These are phyloP conservation scores for Listronotus oregonensis DNA, from an alignment of 1,140 invertebrate genomes.

Conservation along the genomic window DNA sequence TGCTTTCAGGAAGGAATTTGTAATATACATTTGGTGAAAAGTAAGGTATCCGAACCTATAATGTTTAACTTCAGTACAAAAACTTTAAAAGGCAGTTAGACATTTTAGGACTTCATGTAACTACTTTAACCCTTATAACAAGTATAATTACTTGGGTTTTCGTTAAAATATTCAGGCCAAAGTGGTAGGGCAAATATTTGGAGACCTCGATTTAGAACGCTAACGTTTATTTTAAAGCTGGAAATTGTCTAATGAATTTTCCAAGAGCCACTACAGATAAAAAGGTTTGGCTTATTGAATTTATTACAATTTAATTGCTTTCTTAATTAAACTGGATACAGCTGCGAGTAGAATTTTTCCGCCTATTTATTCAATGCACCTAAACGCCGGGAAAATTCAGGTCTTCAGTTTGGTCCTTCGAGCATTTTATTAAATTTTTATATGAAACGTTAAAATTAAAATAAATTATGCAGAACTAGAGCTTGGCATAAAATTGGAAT, in stretches of 20 bases:
- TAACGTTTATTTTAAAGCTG: conserved; percentile 4
- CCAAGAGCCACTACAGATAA: conserved; percentile 17
- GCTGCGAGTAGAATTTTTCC: conserved; percentile 10
- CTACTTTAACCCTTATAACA: too few relatives aligned
- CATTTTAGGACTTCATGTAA: too few relatives aligned
- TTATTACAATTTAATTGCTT: conserved; percentile 27
- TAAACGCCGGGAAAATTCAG: neutral
- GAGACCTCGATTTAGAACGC: neutral
- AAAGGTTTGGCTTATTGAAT: conserved; percentile 23
- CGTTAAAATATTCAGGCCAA: conserved; percentile 8
- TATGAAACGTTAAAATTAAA: conserved; percentile 2
- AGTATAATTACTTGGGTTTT: neutral
- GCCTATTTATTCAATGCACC: conserved; percentile 11
- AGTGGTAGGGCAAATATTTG: conserved; percentile 8
- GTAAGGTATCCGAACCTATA: too few relatives aligned
- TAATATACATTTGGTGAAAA: too few relatives aligned
- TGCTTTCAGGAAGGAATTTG: too few relatives aligned
- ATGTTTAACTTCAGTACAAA: too few relatives aligned
- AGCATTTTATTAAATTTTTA: conserved; percentile 1
- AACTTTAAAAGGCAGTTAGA: too few relatives aligned
- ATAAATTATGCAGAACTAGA: neutral
- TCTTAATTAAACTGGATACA: conserved; percentile 19
- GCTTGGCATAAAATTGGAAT: neutral
- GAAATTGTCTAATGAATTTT: conserved; percentile 32
- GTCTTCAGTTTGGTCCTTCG: neutral